These are phyloP conservation scores for Tuberolachnus salignus DNA, from an alignment of 2,888 invertebrate genomes.

Conservation along the genomic window DNA sequence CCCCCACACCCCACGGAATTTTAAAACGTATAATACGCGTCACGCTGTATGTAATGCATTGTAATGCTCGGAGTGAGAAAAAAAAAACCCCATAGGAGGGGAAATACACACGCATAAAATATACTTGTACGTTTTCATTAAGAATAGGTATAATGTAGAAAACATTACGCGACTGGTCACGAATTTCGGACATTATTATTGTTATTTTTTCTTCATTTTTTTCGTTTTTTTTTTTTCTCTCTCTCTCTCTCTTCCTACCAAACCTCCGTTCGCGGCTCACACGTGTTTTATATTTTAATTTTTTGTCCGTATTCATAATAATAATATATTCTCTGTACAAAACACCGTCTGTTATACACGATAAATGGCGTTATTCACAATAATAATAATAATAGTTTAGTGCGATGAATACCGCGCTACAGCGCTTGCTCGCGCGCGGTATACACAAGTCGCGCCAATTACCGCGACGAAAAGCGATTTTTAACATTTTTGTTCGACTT, in stretches of 20 bases:
- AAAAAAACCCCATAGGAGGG: too few relatives aligned
- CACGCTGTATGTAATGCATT: too few relatives aligned
- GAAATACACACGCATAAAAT: background rate
- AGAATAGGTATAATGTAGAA: slow-evolving; percentile 28
- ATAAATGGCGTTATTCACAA: slow-evolving; percentile 47
- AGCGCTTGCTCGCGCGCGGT: background rate
- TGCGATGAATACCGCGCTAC: background rate
- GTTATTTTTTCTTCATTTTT: too few relatives aligned
- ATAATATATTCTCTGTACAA: slow-evolving; percentile 28
- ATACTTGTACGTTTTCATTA: slow-evolving; percentile 50
- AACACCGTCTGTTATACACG: background rate
- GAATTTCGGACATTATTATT: slow-evolving; percentile 48
- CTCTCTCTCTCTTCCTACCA: too few relatives aligned
- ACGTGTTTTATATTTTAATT: background rate
- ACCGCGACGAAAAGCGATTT: slow-evolving; percentile 52
- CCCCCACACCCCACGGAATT: background rate
- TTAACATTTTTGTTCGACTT: slow-evolving; percentile 27
- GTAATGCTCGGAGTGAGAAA: too few relatives aligned
- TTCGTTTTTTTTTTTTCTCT: too few relatives aligned
- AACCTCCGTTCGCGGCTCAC: background rate
- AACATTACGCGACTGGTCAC: slow-evolving; percentile 30
- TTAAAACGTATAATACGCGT: too few relatives aligned
- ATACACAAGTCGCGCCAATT: slow-evolving; percentile 47
- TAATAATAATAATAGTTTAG: background rate
- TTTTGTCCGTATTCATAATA: slow-evolving; percentile 14